phyloP scores from a whole-genome alignment of 2,888 invertebrate genomes.

The Blastobasis adustella region DNA sequence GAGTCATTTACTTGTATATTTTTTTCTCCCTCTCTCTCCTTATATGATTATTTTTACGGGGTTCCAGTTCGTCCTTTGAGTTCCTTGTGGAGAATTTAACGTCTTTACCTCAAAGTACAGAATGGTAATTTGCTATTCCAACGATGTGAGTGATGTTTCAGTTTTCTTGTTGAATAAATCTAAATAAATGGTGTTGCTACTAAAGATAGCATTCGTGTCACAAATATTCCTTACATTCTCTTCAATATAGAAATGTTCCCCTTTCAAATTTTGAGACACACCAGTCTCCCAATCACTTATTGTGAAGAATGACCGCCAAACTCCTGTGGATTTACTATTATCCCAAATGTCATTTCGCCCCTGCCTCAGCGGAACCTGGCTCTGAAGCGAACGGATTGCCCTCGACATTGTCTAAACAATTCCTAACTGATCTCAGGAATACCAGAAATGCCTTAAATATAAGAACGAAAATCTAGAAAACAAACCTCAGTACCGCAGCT shows the following conservation, averaged over 20 bases:
- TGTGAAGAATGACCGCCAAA: constrained; percentile 65
- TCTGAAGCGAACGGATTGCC: constrained; percentile 65
- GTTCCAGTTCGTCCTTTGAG: neutral
- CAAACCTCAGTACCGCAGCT: constrained; percentile 10
- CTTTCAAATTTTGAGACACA: no score
- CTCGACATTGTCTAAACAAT: constrained; percentile 65
- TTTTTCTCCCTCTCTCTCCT: constrained; percentile 1
- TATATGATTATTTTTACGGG: neutral
- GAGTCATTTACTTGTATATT: constrained; percentile 40
- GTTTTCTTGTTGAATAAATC: no score
- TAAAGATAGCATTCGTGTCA: no score
- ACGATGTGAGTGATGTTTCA: no score
- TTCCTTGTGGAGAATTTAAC: no score
- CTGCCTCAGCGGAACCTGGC: constrained; percentile 62
- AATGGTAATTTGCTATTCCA: no score
- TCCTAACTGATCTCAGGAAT: constrained; percentile 49
- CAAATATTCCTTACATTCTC: no score
- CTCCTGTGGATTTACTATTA: constrained; percentile 49
- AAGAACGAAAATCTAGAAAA: constrained; percentile 9
- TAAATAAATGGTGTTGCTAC: no score
- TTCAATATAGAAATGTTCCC: no score
- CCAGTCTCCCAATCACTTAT: constrained; percentile 32
- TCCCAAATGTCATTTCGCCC: constrained; percentile 68
- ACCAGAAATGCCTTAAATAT: constrained; percentile 28
- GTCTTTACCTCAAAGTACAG: no score